phyloP scores from a whole-genome alignment of 2,888 invertebrate species.

The Anthrax anthrax region DNA sequence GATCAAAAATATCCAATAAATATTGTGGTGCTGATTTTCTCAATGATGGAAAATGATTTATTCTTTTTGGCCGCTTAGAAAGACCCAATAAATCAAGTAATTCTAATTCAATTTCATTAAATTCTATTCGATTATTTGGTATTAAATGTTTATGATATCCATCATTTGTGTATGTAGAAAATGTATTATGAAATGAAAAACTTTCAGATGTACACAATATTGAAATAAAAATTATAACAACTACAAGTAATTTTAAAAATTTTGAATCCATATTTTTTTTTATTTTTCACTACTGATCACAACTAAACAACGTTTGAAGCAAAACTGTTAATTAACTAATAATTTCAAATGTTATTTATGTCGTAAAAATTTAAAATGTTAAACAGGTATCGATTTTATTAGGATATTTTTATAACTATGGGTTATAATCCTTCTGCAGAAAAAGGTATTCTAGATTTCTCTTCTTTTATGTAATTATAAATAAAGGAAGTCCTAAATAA shows the following conservation, averaged over 20 bases:
- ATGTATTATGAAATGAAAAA: background rate
- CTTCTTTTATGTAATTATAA: no score
- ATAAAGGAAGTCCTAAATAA: no score
- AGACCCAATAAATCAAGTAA: slow-evolving; percentile 74
- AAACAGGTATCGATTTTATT: no score
- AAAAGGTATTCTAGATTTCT: no score
- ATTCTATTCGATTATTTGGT: background rate
- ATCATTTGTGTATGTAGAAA: background rate
- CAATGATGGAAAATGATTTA: slow-evolving; percentile 31
- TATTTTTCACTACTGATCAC: background rate
- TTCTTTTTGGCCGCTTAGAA: slow-evolving; percentile 55
- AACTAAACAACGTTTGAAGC: no score
- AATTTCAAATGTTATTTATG: no score
- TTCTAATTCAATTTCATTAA: slow-evolving; percentile 29
- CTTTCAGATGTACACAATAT: background rate
- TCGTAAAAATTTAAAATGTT: no score
- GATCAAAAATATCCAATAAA: slow-evolving; percentile 72
- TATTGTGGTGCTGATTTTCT: slow-evolving; percentile 66
- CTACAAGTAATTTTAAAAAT: background rate
- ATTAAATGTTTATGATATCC: background rate
- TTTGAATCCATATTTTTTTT: background rate
- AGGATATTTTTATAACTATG: no score
- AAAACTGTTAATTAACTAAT: no score
- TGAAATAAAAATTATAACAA: background rate
- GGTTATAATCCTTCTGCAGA: no score